phyloP scores from a whole-genome alignment of 2,888 invertebrate genomes.

The Phyto melanocephala region DNA sequence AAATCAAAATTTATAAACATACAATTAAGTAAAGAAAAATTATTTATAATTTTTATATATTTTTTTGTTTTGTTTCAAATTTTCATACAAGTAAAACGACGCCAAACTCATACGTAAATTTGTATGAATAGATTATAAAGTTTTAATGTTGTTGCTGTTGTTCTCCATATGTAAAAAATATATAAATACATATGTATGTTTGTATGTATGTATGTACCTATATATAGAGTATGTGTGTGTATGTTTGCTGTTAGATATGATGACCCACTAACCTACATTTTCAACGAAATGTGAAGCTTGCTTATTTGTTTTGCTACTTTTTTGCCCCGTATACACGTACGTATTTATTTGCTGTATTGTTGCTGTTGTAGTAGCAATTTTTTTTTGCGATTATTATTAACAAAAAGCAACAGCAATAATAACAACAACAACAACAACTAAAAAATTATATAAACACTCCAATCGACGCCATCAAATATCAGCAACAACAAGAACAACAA shows the following conservation, averaged over 20 bases:
- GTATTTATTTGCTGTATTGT: slow-evolving; percentile 26
- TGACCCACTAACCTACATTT: slow-evolving; percentile 91
- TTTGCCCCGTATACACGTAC: neutral
- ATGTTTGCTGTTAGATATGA: slow-evolving; percentile 74
- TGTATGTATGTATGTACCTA: slow-evolving; percentile 8
- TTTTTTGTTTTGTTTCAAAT: slow-evolving; percentile 18
- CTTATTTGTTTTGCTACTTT: slow-evolving; percentile 39
- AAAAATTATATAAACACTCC: slow-evolving; percentile 23
- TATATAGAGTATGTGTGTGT: slow-evolving; percentile 49
- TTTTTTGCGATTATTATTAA: slow-evolving; percentile 68
- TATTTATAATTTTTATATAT: too few relatives aligned
- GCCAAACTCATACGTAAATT: neutral
- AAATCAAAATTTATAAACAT: slow-evolving; percentile 26
- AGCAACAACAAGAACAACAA: slow-evolving; percentile 13
- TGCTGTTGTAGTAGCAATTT: neutral
- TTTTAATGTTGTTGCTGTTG: neutral
- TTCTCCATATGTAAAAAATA: neutral
- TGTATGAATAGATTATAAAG: neutral
- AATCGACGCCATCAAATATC: slow-evolving; percentile 57
- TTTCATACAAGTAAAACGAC: slow-evolving; percentile 26
- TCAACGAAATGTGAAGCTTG: slow-evolving; percentile 76
- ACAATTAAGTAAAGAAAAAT: neutral
- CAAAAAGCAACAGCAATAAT: slow-evolving; percentile 10
- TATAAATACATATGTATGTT: neutral
- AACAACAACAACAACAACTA: neutral